Conservation (phyloP, 2,888 invertebrate species). For the Terebella lapidaria region DNA sequence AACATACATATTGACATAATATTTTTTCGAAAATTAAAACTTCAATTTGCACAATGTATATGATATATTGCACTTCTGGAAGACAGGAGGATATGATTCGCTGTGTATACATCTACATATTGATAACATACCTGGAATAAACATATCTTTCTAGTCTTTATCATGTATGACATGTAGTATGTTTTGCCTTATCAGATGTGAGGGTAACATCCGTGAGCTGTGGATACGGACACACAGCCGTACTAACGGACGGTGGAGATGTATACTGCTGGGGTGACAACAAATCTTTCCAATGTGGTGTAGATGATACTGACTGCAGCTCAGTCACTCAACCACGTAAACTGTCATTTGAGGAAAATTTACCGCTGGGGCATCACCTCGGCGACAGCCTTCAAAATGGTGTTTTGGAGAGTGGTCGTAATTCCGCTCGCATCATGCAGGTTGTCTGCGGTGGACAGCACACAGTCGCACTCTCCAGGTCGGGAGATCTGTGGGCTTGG, state of each 20-base stretch:
- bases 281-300: constrained; percentile 62
- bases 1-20: too few species aligned
- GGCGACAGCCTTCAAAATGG: constrained; percentile 6
- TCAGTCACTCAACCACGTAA: constrained; percentile 1
- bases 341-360: too few species aligned
- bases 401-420: not conserved
- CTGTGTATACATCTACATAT: too few species aligned
- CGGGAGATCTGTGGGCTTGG: constrained; percentile 49
- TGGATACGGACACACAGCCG: constrained; percentile 63
- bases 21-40: too few species aligned
- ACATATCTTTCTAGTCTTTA: too few species aligned
- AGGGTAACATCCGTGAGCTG: constrained; percentile 68
- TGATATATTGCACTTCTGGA: too few species aligned
- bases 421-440: constrained; percentile 8
- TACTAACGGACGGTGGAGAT: constrained; percentile 36
- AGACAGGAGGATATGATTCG: too few species aligned
- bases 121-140: too few species aligned
- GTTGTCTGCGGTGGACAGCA: constrained; percentile 41
- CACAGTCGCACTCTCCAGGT: constrained; percentile 39
- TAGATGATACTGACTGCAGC: not conserved
- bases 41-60: too few species aligned
- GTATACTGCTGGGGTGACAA: constrained; percentile 51
- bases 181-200: constrained; percentile 15
- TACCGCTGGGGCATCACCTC: constrained; percentile 1
- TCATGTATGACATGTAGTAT: too few species aligned